Base-by-base conservation (phyloP, 2,888 invertebrate species). In the Netelia inedita region DNA sequence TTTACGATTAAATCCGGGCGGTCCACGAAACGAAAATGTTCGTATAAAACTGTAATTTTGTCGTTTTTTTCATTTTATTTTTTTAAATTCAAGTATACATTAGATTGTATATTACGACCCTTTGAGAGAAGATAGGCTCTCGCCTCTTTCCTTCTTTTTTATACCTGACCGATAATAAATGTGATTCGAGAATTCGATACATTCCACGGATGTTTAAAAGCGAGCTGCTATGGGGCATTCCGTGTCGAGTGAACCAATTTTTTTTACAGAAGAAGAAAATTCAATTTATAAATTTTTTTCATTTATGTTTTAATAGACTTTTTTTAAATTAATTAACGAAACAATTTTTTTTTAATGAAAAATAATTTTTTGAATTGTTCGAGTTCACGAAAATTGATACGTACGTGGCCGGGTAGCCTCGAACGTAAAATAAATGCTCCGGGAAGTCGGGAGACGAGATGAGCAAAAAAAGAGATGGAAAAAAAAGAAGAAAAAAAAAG, bases 1-100 rank as follows among this genome's bases (percentile, higher is more conserved):
- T 28, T 75, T 46, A 85, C 82, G 85, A 85, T 85, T 55, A 72
- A 85, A 75, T 61, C 85, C 82, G 79, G 85, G 85, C 82, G 82
- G 82, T 82, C 85, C 53, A n/a, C 28, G n/a, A 43, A 53, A 53
- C 55, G 16, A 68, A 71, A 21, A 69, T 46, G 19, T 71, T 63
- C 57, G 21, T 59, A 63, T 68, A 43, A 61, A 53, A 61, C 41
- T 43, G 53, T 3, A 65, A 23, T 71, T 55, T 28, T 35, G 19
- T 59, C 55, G 21, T 35, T 53, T 21, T 41, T 74, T 63, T 63
- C n/a, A 59, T 41, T 46, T 35, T 14, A n/a, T 61, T 59, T 81
- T 69, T 74, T 59, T 74, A 59, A 16, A 50, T 41, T 68, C 5
- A 28, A 57, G 65, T 53, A 80, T 50, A 75, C 55, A 46, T 75